These are phyloP conservation scores for Tetropium fuscum DNA, from an alignment of 2,888 invertebrate species.

Conservation along the genomic window DNA sequence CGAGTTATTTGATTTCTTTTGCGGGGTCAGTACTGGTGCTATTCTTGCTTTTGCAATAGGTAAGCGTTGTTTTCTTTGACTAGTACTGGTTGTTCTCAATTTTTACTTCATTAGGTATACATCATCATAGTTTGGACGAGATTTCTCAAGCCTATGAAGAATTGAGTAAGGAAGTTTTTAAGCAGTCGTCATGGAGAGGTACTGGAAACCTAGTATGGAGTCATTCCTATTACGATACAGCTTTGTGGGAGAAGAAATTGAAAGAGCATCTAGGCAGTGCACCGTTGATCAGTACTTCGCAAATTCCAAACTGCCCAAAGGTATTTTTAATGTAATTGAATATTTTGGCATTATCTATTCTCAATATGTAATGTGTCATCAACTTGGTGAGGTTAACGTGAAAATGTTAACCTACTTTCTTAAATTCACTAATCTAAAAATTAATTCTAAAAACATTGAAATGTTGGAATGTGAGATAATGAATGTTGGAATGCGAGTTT, in stretches of 20 bases:
- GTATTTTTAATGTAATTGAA: too few relatives aligned
- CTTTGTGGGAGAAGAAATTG: slow-evolving; percentile 82
- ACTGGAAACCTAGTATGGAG: slow-evolving; percentile 82
- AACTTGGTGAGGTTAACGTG: too few relatives aligned
- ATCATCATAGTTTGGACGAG: slow-evolving; percentile 70
- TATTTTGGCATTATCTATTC: too few relatives aligned
- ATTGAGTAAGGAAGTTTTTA: slow-evolving; percentile 74
- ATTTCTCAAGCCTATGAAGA: slow-evolving; percentile 72
- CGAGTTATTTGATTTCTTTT: slow-evolving; percentile 88
- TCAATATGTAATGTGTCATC: too few relatives aligned
- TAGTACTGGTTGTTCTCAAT: slow-evolving; percentile 22
- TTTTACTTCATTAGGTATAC: slow-evolving; percentile 64
- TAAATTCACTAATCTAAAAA: too few relatives aligned
- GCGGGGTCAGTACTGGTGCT: slow-evolving; percentile 86
- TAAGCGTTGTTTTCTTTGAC: slow-evolving; percentile 54
- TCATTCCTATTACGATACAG: slow-evolving; percentile 89
- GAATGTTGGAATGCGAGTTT: too few relatives aligned
- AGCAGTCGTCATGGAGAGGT: slow-evolving; percentile 74
- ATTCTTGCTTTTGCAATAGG: slow-evolving; percentile 81
- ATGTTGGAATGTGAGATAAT: too few relatives aligned
- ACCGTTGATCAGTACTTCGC: slow-evolving; percentile 71
- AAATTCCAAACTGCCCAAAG: slow-evolving; percentile 70
- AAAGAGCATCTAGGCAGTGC: slow-evolving; percentile 73
- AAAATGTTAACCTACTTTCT: too few relatives aligned
- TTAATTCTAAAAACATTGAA: too few relatives aligned